Evolutionary conservation across 2,888 invertebrate species (phyloP), one percentile per base, ranked within the genome.

Genomic region (Cacoxenus indagator): DNA sequence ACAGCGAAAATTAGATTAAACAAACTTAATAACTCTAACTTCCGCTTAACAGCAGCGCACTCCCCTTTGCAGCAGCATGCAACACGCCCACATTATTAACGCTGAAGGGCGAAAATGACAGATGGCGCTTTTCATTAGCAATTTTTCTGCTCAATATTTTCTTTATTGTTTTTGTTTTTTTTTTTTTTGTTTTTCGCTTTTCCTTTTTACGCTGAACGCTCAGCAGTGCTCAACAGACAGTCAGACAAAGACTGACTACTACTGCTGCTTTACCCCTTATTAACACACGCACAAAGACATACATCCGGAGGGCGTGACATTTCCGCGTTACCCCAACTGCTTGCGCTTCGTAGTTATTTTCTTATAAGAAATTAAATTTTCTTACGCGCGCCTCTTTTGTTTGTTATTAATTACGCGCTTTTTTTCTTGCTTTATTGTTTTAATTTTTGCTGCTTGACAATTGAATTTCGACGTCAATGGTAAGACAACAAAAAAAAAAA

Each of bases 341-440:
- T 17, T 51, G 19, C 5, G 19, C 9, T 51, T 51, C 14, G n/a
- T 22, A 17, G n/a, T 51, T 51, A 9, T 51, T 51, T 22, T 51
- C 3, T 48, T 48, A 5, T 22, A 27, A 51, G 73, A 80, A 80
- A 80, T 76, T 73, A 67, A 75, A 74, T 78, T 79, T 43, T 71
- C 76, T 76, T 69, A 65, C 46, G 29, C 61, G 27, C 19, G 14
- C 45, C 55, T 14, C 29, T 70, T 74, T 73, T 78, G 78, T 80
- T 82, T 76, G 75, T 78, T 78, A 80, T 80, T 80, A 80, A 80
- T 82, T 80, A 82, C 75, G 72, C 73, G 72, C 71, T 65, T 67
- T 29, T 66, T 68, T 76, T 66, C 67, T 72, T 70, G 73, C 75
- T 61, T 73, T 72, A 70, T 68, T 74, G 64, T 69, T 77, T 70